Evolutionary conservation across 2,888 invertebrate genomes (phyloP), one percentile per base, ranked within the genome.

Genomic region (Volucella bombylans): DNA sequence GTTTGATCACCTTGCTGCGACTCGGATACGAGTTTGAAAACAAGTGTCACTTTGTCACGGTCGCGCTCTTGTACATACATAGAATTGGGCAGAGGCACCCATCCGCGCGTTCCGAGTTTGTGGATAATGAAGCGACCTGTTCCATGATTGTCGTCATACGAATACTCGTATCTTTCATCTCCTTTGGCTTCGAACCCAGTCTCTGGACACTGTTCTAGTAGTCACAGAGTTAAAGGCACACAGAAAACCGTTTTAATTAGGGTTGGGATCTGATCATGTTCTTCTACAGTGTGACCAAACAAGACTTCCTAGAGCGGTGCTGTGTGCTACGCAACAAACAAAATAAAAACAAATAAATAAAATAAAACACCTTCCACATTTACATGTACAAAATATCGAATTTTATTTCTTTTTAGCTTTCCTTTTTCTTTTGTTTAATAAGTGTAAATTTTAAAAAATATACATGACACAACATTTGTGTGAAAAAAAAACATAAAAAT

Each of bases 371-470:
- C 31, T 18, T 47, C 23, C 62, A 74, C 79, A 80, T 69, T 67
- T 79, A 74, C 69, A 71, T 83, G 83, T 83, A 83, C 69, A 83
- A 83, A 83, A 83, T 83, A 83, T 83, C 74, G 83, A 80, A 57
- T 82, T 82, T 79, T 82, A 77, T 77, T 68, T 31, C 31, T 6
- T 49, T 65, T 64, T 49, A 15, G 45, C 45, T 67, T 50, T 71
- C 57, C 54, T 11, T 68, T 59, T 67, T 47, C 23, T 4, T 31
- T 31, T 31, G 4, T 31, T 57, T 59, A 61, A 55, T 80, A 80
- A 83, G 83, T 83, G 83, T 83, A 83, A 83, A 83, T 80, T 83
- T 83, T 83, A 80, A 83, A 83, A 83, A 83, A 83, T 83, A 83
- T 83, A 83, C 80, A 80, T 76, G 74, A 83, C 74, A 80, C 80